Base-by-base conservation (phyloP, 2,888 invertebrate genomes). In the Pseudococcus jackbeardsleyi region DNA sequence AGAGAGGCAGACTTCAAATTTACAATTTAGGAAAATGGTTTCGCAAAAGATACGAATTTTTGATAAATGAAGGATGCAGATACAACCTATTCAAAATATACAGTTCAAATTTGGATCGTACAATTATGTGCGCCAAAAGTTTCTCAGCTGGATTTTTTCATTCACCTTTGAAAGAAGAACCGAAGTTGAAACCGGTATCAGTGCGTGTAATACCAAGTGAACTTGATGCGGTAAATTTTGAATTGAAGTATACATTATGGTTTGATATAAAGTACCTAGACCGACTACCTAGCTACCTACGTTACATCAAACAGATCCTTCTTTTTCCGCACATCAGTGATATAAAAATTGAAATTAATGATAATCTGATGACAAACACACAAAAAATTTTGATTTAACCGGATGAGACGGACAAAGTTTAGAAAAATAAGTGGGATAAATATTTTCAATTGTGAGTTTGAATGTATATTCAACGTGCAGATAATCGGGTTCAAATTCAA, bases 21-120 rank as follows among this genome's bases (percentile, higher is more conserved):
- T 92, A 91, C 89, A 90, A 91, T n/a, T 90, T 93, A 42, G 93
- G 93, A n/a, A 50, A 50, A 50, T 50, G 48, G 48, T 50, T 50
- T 12, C 48, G 12, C 12, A 50, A 50, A 50, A 50, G 48, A 50
- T 50, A 50, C 48, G 48, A 50, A 0, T 50, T 12, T 50, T 4
- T 50, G 0, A 12, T 50, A 12, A 15, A 0, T 9, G 48, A 50
- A 12, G 48, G 48, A 50, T 50, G 15, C 48, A 50, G 15, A 50
- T 89, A 91, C 88, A 92, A 90, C 90, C 89, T 93, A 9, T 90
- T 95, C 54, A 92, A 92, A 90, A 92, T 96, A 0, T 92, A 93
- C 86, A 96, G 97, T 82, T 97, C 98, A 0, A 96, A 98, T 92
- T 95, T 95, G n/a, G 97, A 98, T 92, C 94, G 98, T 42, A 97